Percentiles rank a stretch among this genome's conserved stretches.
phyloP scores from a whole-genome alignment of 2,113 vertebrate species.

The Hucho hucho region DNA sequence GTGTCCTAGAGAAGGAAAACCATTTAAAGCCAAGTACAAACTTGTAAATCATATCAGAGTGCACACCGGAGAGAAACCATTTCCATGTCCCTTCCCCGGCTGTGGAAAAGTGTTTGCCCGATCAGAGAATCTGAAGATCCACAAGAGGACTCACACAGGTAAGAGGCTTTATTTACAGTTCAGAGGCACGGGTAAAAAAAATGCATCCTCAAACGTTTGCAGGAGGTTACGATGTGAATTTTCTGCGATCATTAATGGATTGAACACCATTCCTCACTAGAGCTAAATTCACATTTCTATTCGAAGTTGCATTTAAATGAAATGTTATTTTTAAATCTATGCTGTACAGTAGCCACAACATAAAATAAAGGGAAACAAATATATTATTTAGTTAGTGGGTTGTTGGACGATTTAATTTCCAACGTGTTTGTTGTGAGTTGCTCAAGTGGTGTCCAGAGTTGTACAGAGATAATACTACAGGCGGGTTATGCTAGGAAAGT shows the following conservation, averaged over 20 bases:
- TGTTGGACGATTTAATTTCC: constrained; percentile 32
- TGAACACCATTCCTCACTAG: background rate
- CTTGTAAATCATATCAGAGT: constrained; percentile 99
- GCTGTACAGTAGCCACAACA: background rate
- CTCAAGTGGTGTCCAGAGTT: constrained; percentile 35
- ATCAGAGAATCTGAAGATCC: constrained; percentile 99
- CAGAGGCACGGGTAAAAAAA: constrained; percentile 10
- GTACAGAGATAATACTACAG: constrained; percentile 32
- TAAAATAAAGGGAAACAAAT: background rate
- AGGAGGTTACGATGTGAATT: background rate
- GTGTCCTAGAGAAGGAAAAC: constrained; percentile 95
- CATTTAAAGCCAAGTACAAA: constrained; percentile 99
- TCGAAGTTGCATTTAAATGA: background rate
- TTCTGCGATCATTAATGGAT: background rate
- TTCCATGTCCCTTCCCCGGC: constrained; percentile 97
- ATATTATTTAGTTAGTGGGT: background rate
- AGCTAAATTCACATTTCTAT: background rate
- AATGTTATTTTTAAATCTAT: background rate
- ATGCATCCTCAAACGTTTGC: background rate
- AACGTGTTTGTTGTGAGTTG: constrained; percentile 37
- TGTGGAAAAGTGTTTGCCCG: constrained; percentile 99
- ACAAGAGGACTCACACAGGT: constrained; percentile 99
- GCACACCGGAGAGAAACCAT: constrained; percentile 98
- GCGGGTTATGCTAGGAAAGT: constrained; percentile 43
- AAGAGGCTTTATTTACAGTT: constrained; percentile 70